Conservation (phyloP, 2,113 vertebrate species). For the Hiodon alosoides region DNA sequence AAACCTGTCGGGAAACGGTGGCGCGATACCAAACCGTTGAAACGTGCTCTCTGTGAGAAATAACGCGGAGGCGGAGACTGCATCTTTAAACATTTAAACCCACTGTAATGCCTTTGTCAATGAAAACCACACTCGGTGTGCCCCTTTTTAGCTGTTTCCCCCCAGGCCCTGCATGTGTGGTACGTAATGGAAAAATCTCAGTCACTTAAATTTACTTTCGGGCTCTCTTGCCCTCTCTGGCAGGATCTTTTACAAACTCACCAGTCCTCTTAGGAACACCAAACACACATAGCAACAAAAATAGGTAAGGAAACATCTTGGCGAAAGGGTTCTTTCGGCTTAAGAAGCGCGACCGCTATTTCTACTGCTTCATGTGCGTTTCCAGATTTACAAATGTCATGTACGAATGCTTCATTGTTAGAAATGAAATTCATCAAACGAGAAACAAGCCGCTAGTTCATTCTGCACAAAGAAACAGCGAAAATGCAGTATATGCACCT, state of each 20-base stretch:
- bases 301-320: constrained; percentile 32
- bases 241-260: constrained; percentile 30
- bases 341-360: background rate
- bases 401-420: background rate
- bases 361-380: background rate
- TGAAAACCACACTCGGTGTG: constrained; percentile 32
- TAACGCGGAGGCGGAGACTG: constrained; percentile 17
- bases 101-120: constrained; percentile 31
- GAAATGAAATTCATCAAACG: background rate
- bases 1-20: too few relatives aligned
- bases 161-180: constrained; percentile 39
- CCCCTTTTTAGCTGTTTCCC: constrained; percentile 25
- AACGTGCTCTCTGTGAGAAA: background rate
- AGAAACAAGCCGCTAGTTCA: background rate
- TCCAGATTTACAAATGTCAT: constrained; percentile 2
- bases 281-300: constrained; percentile 22
- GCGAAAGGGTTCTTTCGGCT: constrained; percentile 9
- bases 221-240: constrained; percentile 40
- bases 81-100: constrained; percentile 31
- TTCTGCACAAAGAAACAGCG: constrained; percentile 2
- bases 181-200: constrained; percentile 64
- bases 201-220: constrained; percentile 58
- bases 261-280: constrained; percentile 32
- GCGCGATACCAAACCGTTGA: background rate
- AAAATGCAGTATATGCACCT: constrained; percentile 15